Base-by-base conservation (phyloP, 2,113 vertebrate genomes). In the Alaudala cheleensis region DNA sequence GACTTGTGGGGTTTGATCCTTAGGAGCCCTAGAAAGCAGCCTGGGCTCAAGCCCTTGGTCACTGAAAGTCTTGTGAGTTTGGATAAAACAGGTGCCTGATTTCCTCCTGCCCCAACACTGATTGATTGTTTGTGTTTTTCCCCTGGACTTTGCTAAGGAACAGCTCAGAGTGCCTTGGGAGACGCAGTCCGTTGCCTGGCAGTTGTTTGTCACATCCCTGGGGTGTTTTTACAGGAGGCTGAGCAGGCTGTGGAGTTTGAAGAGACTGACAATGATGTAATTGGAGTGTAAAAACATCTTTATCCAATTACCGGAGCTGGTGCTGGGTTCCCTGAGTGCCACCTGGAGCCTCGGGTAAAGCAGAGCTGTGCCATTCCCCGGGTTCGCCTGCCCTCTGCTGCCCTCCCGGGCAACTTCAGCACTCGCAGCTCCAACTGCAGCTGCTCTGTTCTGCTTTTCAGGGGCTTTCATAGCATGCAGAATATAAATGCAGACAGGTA, bases 311-410 rank as follows among this genome's bases (percentile, higher is more conserved):
- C 19, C 9, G 7, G 22, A 54, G 65, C 78, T 81, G 67, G 34
- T 73, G 2, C 81, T 62, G 56, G 11, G 74, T 90, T 79, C 60
- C 65, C 71, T 12, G 83, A 62, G 87, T 29, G 90, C 65, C 77
- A 15, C 26, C 71, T 60, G 26, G 40, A 90, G 79, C 42, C 49
- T 34, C 13, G 18, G 25, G 26, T 20, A 15, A 61, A 28, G 50
- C 45, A 0, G 53, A 61, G 67, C 54, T 31, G 24, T 45, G 57
- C 66, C 69, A 66, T 95, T 94, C 80, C 60, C 50, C 53, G 66
- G 92, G 21, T 60, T 90, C 70, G 85, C 81, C 88, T 93, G 96
- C 92, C 95, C 93, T 94, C 96, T 97, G 70, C 95, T 97, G 95
- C 94, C 82, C 81, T 97, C 87, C 83, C 5, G 34, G 92, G 78